Evolutionary conservation across 2,797 vertebrate genomes (phyloP).

Genomic region (Cottoperca gobio): DNA sequence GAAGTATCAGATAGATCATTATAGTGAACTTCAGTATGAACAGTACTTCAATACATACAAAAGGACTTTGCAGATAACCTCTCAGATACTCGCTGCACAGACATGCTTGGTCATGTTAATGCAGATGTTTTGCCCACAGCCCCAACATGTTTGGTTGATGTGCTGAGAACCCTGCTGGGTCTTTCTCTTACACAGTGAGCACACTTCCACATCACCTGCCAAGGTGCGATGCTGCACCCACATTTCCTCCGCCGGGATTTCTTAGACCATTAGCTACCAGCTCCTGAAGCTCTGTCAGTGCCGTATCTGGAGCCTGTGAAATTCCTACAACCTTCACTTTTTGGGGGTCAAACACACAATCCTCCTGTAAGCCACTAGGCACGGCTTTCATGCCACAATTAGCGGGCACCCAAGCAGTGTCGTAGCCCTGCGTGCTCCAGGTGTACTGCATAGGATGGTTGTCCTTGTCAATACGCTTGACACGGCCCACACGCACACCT

Average conservation of each 20-base stretch:
- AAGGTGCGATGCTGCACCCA: not conserved
- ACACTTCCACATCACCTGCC: slow-evolving; percentile 22
- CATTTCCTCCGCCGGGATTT: not conserved
- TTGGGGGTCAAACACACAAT: slow-evolving; percentile 82
- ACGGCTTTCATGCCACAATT: slow-evolving; percentile 81
- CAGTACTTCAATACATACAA: not conserved
- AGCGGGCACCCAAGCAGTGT: slow-evolving; percentile 85
- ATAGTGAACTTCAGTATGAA: not conserved
- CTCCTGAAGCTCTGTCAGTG: slow-evolving; percentile 62
- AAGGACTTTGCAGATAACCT: not conserved
- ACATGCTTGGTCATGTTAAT: slow-evolving; percentile 64
- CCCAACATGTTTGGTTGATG: slow-evolving; percentile 66
- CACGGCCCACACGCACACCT: slow-evolving; percentile 64
- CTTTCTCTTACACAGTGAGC: slow-evolving; percentile 72
- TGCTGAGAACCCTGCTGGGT: slow-evolving; percentile 45
- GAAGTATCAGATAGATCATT: not conserved
- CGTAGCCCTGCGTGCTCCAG: slow-evolving; percentile 75
- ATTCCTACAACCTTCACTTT: slow-evolving; percentile 70
- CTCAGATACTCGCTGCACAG: slow-evolving; percentile 23
- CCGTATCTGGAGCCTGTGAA: slow-evolving; percentile 50
- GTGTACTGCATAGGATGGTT: slow-evolving; percentile 79
- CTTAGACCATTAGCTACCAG: slow-evolving; percentile 48
- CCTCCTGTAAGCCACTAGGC: slow-evolving; percentile 79
- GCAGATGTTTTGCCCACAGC: slow-evolving; percentile 73
- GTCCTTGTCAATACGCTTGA: slow-evolving; percentile 80